A percentile compares a stretch with the other conserved stretches of the same genome.
Conservation (phyloP, 2,797 vertebrate species). For the Lacerta bilineata region DNA sequence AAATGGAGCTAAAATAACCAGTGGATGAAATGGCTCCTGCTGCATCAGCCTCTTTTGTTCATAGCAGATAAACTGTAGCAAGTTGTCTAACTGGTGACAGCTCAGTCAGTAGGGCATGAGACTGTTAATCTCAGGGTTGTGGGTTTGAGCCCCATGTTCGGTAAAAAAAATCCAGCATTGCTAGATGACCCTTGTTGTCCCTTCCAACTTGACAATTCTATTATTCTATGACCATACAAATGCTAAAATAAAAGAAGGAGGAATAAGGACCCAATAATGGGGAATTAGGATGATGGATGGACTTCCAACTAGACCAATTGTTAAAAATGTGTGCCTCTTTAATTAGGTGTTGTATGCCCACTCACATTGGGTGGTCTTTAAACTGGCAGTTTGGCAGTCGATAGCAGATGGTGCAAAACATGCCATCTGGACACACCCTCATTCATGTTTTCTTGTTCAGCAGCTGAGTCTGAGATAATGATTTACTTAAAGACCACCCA, state of each 20-base stretch:
- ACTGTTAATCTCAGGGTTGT: too few relatives aligned
- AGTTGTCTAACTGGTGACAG: not conserved
- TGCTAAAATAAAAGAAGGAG: not conserved
- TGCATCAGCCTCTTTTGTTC: not conserved
- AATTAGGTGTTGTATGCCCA: not conserved
- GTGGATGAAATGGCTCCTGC: not conserved
- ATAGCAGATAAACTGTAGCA: not conserved
- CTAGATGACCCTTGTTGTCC: too few relatives aligned
- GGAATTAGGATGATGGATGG: not conserved
- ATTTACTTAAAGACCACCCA: not conserved
- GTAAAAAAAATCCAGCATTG: too few relatives aligned
- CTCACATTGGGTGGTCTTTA: not conserved
- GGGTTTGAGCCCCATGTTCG: too few relatives aligned
- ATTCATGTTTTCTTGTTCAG: not conserved
- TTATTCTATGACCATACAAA: not conserved
- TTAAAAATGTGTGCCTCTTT: not conserved
- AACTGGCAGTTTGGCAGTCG: not conserved
- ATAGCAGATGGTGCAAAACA: slow-evolving; percentile 16
- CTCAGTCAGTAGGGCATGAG: not conserved
- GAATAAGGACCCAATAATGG: not conserved
- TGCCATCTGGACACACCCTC: not conserved
- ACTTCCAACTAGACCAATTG: not conserved
- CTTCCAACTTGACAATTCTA: too few relatives aligned
- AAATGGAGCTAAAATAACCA: not conserved
- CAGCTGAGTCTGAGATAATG: not conserved